Conservation (phyloP, 2,888 invertebrate genomes). For the Trypoxylon attenuatum region DNA sequence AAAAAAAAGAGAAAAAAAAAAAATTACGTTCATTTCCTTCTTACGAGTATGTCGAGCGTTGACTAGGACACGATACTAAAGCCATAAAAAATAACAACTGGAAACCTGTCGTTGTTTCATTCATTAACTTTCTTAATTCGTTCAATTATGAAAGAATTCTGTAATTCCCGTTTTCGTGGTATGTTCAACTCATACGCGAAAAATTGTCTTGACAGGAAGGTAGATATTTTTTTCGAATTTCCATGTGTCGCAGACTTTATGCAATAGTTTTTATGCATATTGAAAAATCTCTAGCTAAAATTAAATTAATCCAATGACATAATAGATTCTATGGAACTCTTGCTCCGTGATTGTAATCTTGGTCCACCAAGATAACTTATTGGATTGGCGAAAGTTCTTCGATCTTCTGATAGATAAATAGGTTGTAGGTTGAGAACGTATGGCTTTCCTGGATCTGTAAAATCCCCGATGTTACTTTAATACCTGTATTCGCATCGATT, state of each 20-base stretch:
- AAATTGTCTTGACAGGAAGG: too few relatives aligned
- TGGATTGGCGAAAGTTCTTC: slow-evolving; percentile 80
- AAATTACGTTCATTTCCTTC: too few relatives aligned
- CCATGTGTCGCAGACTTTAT: too few relatives aligned
- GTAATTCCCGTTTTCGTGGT: too few relatives aligned
- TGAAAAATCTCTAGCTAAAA: too few relatives aligned
- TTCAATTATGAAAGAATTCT: background rate
- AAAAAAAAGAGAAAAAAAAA: too few relatives aligned
- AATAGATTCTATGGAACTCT: slow-evolving; percentile 81
- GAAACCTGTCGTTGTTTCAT: background rate
- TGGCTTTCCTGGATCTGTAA: slow-evolving; percentile 56
- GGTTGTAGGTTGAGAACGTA: slow-evolving; percentile 69
- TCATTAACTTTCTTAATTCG: background rate
- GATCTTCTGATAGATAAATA: slow-evolving; percentile 76
- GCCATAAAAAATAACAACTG: background rate
- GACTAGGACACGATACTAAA: background rate
- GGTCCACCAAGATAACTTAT: slow-evolving; percentile 84
- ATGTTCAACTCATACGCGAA: too few relatives aligned
- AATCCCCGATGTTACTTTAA: background rate
- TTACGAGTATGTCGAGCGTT: too few relatives aligned
- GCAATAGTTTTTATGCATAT: too few relatives aligned
- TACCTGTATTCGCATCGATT: background rate
- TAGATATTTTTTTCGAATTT: too few relatives aligned
- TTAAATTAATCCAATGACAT: slow-evolving; percentile 81
- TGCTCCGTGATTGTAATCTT: slow-evolving; percentile 75